Evolutionary conservation across 2,113 vertebrate genomes (phyloP), one percentile per base, ranked within the genome.

Genomic region (Suncus etruscus): DNA sequence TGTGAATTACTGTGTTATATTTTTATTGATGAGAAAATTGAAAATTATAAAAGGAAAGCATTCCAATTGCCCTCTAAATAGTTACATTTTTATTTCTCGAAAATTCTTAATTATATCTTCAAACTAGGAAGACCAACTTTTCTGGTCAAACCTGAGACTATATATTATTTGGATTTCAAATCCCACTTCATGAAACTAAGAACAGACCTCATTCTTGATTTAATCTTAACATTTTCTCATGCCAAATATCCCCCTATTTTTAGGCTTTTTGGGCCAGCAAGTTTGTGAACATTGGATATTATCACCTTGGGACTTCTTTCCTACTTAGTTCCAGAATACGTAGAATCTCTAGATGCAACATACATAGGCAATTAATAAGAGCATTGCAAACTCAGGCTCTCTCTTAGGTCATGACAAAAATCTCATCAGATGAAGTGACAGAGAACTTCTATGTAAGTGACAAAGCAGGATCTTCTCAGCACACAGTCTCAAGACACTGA

Each of bases 21-120:
- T 87, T 91, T 80, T 85, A 73, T 68, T 83, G 69, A 58, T 73
- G 11, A 69, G 11, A 2, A 54, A 85, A 68, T 66, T 85, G 27
- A 31, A 83, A 78, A 50, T 79, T 14, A 91, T 80, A 69, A 70
- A 10, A 4, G 14, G 1, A 50, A 39, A 85, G 15, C 25, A 68
- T 73, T 92, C 14, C 2, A 82, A 69, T 78, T 54, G 51, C 15
- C 15, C 31, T 88, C 66, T 51, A 24, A 24, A 73, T 51, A 66
- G 32, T 69, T 29, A 83, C 86, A 18, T 61, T 20, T 16, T 66
- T 83, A 29, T 76, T 90, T 93, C 69, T 90, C n/a, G 83, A 78
- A 65, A 32, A 89, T 1, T 48, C 2, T 48, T 72, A 39, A 22
- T 32, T 58, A 85, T 61, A 77, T 70, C 51, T 87, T 81, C 27